Percentiles rank a stretch among this genome's conserved stretches.
These are phyloP conservation scores for Dysidea cf. avara DNA, from an alignment of 37 sponge, comb jelly and placozoan genomes.

Conservation along the genomic window DNA sequence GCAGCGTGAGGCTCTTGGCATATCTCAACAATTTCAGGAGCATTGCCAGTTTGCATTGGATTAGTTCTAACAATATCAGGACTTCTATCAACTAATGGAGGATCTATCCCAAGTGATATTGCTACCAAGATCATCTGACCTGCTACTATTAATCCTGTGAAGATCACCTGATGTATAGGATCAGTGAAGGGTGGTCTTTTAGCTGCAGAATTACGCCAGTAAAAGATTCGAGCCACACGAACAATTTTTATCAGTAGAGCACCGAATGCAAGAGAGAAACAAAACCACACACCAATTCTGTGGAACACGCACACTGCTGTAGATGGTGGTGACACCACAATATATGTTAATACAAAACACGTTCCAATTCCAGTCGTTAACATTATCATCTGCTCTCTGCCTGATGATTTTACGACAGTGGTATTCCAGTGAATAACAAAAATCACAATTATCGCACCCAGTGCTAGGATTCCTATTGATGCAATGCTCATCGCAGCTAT, in stretches of 20 bases:
- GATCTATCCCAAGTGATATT: constrained; percentile 13
- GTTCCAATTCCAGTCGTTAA: constrained; percentile 61
- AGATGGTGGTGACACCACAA: constrained; percentile 48
- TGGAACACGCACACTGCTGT: constrained; percentile 55
- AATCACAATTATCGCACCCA: constrained; percentile 16
- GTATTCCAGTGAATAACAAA: constrained; percentile 53
- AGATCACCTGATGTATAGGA: constrained; percentile 56
- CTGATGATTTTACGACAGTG: constrained; percentile 77
- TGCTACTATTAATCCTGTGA: constrained; percentile 54
- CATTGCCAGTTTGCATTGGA: background rate
- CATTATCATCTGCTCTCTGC: constrained; percentile 71
- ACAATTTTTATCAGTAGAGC: constrained; percentile 81
- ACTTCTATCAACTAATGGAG: constrained; percentile 13
- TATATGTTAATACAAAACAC: constrained; percentile 44
- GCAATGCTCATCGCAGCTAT: constrained; percentile 49
- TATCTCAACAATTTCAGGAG: constrained; percentile 44
- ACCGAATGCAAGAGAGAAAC: constrained; percentile 65
- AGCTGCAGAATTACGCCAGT: background rate
- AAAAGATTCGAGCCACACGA: constrained; percentile 76
- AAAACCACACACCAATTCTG: constrained; percentile 53
- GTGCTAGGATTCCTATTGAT: constrained; percentile 30
- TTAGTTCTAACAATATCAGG: background rate
- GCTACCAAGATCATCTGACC: constrained; percentile 38
- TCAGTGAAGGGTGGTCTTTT: constrained; percentile 55
- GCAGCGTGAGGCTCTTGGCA: constrained; percentile 23